phyloP scores from a whole-genome alignment of 2,888 invertebrate species.

The Eurois occulta region DNA sequence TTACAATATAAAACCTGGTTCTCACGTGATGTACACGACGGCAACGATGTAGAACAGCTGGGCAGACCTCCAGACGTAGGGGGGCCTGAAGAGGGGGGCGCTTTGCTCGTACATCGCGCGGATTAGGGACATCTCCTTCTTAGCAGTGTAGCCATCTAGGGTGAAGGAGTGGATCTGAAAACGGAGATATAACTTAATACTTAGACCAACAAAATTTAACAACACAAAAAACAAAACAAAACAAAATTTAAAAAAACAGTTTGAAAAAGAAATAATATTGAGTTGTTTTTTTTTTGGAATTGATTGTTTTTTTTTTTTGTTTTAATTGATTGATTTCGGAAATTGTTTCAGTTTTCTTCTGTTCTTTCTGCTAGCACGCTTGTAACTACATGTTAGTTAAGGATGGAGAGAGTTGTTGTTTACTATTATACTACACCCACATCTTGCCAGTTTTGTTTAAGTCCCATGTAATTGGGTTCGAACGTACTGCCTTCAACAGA shows the following conservation, averaged over 20 bases:
- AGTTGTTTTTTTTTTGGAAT: too few relatives aligned
- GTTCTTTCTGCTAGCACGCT: background rate
- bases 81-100: constrained; percentile 83
- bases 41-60: constrained; percentile 85
- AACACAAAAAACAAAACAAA: too few relatives aligned
- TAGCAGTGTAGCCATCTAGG: constrained; percentile 71
- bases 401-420: too few relatives aligned
- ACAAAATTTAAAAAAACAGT: too few relatives aligned
- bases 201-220: too few relatives aligned
- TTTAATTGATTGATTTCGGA: too few relatives aligned
- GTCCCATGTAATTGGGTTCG: background rate
- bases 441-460: too few relatives aligned
- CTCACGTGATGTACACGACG: constrained; percentile 88
- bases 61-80: constrained; percentile 79
- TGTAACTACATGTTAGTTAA: background rate
- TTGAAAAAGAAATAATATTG: too few relatives aligned
- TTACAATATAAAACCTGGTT: constrained; percentile 72
- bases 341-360: too few relatives aligned
- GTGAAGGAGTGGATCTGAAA: constrained; percentile 80
- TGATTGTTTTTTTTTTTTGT: too few relatives aligned
- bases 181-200: background rate
- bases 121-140: constrained; percentile 75
- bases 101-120: constrained; percentile 83
- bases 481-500: background rate
- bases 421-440: too few relatives aligned